phyloP scores from a whole-genome alignment of 2,888 invertebrate genomes.

The Melieria crassipennis region DNA sequence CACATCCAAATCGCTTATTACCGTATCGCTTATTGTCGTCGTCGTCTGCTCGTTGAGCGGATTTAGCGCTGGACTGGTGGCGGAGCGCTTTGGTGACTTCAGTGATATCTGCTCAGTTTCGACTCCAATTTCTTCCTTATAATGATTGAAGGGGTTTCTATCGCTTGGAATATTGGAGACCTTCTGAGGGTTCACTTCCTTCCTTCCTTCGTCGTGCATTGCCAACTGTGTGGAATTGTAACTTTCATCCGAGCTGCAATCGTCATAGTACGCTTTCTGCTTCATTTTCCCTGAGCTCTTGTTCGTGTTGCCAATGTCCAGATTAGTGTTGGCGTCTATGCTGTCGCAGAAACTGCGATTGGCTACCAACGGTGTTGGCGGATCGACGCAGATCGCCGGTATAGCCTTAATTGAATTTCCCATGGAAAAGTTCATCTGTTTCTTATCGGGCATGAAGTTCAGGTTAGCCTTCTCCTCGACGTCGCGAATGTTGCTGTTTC shows the following conservation, averaged over 20 bases:
- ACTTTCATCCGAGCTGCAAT: constrained; percentile 44
- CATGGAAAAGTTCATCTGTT: constrained; percentile 28
- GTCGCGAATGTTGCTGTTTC: constrained; percentile 33
- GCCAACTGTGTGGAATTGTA: constrained; percentile 38
- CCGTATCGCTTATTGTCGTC: background rate
- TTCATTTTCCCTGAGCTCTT: background rate
- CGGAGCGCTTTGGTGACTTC: constrained; percentile 52
- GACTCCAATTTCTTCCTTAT: background rate
- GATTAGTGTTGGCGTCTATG: constrained; percentile 16
- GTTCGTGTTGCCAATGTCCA: constrained; percentile 18
- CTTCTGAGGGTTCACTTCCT: background rate
- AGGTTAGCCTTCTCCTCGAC: constrained; percentile 17
- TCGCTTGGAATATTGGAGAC: constrained; percentile 40
- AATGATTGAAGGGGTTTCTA: constrained; percentile 36
- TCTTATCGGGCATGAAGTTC: constrained; percentile 18
- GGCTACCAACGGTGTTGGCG: constrained; percentile 53
- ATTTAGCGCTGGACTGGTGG: constrained; percentile 52
- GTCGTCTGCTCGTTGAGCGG: constrained; percentile 58
- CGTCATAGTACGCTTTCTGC: constrained; percentile 24
- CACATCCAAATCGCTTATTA: constrained; percentile 12
- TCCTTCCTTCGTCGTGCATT: constrained; percentile 6
- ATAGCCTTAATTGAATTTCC: constrained; percentile 41
- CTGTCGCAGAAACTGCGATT: constrained; percentile 35
- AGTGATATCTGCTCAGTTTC: background rate
- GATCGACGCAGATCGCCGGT: constrained; percentile 59